A percentile compares a stretch with the other conserved stretches of the same genome.
Evolutionary conservation across 2,888 invertebrate genomes (phyloP).

Genomic region (Loripinus fragilis): DNA sequence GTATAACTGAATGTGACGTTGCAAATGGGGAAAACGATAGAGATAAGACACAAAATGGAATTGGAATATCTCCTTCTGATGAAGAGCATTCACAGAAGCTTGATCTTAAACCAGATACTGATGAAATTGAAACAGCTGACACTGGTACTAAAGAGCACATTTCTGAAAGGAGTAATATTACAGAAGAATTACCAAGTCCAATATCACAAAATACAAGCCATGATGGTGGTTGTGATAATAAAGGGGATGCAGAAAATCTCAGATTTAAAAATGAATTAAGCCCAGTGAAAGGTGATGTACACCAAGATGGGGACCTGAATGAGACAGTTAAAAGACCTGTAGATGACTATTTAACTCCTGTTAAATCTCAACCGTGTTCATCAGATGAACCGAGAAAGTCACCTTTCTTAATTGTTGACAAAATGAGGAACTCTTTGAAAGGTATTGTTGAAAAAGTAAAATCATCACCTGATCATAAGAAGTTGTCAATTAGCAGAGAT

Average conservation of each 20-base stretch:
- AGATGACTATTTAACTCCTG: constrained; percentile 4
- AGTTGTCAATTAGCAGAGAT: neutral
- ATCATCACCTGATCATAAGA: constrained; percentile 8
- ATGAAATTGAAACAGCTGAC: no score
- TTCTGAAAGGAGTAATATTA: no score
- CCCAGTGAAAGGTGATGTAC: constrained; percentile 16
- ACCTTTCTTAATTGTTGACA: constrained; percentile 58
- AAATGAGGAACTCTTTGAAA: constrained; percentile 63
- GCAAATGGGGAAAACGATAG: neutral
- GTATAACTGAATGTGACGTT: neutral
- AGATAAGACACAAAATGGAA: neutral
- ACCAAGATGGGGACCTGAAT: constrained; percentile 4
- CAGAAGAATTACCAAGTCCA: no score
- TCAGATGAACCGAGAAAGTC: neutral
- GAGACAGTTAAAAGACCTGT: neutral
- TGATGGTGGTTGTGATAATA: neutral
- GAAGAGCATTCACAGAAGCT: no score
- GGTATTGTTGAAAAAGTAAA: constrained; percentile 61
- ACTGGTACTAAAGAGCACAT: no score
- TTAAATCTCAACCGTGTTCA: neutral
- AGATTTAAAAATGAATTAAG: neutral
- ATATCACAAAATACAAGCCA: no score
- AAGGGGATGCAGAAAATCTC: neutral
- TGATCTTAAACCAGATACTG: no score
- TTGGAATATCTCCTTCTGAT: no score